Evolutionary conservation across 1,140 invertebrate genomes (phyloP).

Genomic region (Hycleus cichorii): DNA sequence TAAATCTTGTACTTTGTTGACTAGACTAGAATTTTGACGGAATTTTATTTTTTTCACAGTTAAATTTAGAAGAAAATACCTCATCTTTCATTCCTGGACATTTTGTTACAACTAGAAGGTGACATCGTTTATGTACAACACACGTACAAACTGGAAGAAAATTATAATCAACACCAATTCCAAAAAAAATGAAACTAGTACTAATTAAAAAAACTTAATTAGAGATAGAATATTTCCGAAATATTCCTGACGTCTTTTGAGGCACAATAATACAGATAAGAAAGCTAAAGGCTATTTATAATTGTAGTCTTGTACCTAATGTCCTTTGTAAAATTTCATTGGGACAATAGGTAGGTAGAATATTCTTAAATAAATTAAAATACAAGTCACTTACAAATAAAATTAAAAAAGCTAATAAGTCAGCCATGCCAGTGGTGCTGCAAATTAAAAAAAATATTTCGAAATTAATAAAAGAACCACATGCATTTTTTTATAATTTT

Average conservation of each 20-base stretch:
- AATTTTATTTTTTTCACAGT: neutral
- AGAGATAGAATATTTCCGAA: too few relatives aligned
- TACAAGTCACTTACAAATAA: slow-evolving; percentile 31
- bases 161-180: slow-evolving; percentile 4
- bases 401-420: slow-evolving; percentile 33
- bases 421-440: slow-evolving; percentile 36
- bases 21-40: slow-evolving; percentile 38
- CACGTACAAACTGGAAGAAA: slow-evolving; percentile 85
- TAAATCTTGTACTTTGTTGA: slow-evolving; percentile 77
- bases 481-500: too few relatives aligned
- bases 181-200: neutral
- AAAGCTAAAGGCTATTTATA: too few relatives aligned
- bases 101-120: slow-evolving; percentile 87
- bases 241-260: too few relatives aligned
- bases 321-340: too few relatives aligned
- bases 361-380: neutral
- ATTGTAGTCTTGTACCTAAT: too few relatives aligned
- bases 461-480: too few relatives aligned
- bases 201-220: too few relatives aligned
- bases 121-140: slow-evolving; percentile 96
- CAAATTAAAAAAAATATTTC: slow-evolving; percentile 32
- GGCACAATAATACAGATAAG: neutral
- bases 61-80: slow-evolving; percentile 42
- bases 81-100: slow-evolving; percentile 94
- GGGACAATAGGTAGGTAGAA: too few relatives aligned